Conservation (phyloP, 1,140 invertebrate species). For the Drosophila paulistorum region DNA sequence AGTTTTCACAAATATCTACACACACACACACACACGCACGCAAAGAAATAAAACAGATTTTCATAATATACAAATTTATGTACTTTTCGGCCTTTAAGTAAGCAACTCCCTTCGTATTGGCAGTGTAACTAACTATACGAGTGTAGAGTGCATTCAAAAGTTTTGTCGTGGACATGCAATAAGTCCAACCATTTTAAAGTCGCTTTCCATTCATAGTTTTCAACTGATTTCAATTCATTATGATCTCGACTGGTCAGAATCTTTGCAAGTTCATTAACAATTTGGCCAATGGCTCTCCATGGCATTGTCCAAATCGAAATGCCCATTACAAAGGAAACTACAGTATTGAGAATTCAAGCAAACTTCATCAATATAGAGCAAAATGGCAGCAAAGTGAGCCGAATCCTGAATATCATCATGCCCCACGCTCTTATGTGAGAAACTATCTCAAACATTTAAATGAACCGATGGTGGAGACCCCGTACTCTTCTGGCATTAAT, state of each 20-base stretch:
- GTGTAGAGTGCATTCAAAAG: neutral
- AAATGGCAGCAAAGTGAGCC: conserved; percentile 17
- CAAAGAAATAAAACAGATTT: neutral
- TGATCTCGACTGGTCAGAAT: neutral
- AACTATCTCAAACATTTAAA: conserved; percentile 35
- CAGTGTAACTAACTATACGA: neutral
- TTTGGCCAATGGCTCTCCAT: neutral
- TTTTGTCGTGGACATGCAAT: neutral
- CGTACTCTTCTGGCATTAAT: neutral
- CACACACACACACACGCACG: neutral
- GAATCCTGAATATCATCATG: conserved; percentile 55
- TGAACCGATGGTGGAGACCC: neutral
- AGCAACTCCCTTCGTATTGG: conserved; percentile 3
- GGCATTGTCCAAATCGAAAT: neutral
- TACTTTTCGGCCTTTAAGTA: neutral
- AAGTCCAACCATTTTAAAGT: neutral
- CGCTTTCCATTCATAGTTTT: neutral
- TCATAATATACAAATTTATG: conserved; percentile 1
- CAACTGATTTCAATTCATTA: neutral
- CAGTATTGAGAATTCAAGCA: neutral
- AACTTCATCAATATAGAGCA: neutral
- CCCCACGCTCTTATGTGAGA: conserved; percentile 36
- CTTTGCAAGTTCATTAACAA: neutral
- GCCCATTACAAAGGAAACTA: conserved; percentile 1
- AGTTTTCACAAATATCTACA: neutral